Base-by-base conservation (phyloP, 2,888 invertebrate species). In the Luperina nickerlii region DNA sequence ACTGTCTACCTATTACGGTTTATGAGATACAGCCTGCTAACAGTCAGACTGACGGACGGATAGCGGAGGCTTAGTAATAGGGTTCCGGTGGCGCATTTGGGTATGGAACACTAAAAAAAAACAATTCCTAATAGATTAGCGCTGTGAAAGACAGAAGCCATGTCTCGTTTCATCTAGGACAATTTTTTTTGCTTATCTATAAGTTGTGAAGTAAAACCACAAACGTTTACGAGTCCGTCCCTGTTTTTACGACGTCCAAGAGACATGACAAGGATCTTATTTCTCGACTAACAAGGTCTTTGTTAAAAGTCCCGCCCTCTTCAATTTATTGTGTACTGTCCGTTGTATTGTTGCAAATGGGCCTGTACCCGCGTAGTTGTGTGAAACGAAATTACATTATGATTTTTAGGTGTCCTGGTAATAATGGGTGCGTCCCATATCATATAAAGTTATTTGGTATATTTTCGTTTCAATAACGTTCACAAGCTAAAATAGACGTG, bases 161-260 rank as follows among this genome's bases (percentile, higher is more conserved):
- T 45, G n/a, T 80, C 24, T 86, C 73, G 75, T 74, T 76, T 27
- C 63, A 78, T 73, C 72, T 83, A 66, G 63, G 66, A 73, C 27
- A 63, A 65, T 79, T 87, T 89, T 87, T 89, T 87, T 90, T 85
- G 80, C 82, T 88, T 89, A 90, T 91, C 88, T 84, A 66, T 86
- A 79, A 89, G 84, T 87, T 81, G 77, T 82, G 75, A 85, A 83
- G 83, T 90, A 90, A 88, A 91, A 86, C 90, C 89, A 79, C 87
- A 83, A 88, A 85, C 81, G 79, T 88, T 87, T 87, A 85, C 75
- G 84, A 86, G 78, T 86, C 81, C 83, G 81, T 86, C 79, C 84
- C 82, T 72, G 84, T 85, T 91, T 92, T 93, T 92, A 91, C 86
- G 89, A 88, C 82, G 69, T 74, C 87, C 81, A 79, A 83, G 83